Percentiles rank a stretch among this genome's conserved stretches.
These are phyloP conservation scores for Tetragonisca angustula DNA, from an alignment of 2,888 invertebrate genomes.

Conservation along the genomic window DNA sequence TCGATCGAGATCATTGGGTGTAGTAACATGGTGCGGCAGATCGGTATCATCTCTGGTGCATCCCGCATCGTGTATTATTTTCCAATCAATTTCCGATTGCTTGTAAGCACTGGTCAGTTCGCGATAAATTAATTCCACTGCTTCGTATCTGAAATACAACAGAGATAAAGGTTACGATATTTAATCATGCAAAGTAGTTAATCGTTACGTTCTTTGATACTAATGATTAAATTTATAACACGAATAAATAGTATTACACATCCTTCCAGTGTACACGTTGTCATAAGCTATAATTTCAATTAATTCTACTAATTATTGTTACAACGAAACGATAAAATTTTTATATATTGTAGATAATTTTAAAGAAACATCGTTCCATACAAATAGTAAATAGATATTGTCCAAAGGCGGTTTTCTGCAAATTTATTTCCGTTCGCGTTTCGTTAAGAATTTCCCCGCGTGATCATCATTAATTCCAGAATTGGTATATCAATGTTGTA, in stretches of 20 bases:
- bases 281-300: no score
- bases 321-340: not conserved
- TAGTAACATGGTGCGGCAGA: slow-evolving; percentile 93
- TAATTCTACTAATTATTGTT: not conserved
- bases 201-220: not conserved
- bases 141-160: slow-evolving; percentile 74
- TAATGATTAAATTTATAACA: not conserved
- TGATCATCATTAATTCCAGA: no score
- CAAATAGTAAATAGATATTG: no score
- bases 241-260: no score
- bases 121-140: slow-evolving; percentile 71
- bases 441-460: no score
- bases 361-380: not conserved
- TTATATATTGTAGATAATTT: not conserved
- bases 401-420: no score
- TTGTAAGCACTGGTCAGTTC: slow-evolving; percentile 83
- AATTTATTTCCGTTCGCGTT: no score
- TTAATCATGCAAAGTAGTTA: not conserved
- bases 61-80: slow-evolving; percentile 93
- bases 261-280: no score
- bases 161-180: not conserved
- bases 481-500: no score
- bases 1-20: slow-evolving; percentile 87
- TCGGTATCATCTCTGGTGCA: slow-evolving; percentile 95
- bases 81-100: slow-evolving; percentile 90